Evolutionary conservation across 2,888 invertebrate species (phyloP).

Genomic region (Bellardia bayeri): DNA sequence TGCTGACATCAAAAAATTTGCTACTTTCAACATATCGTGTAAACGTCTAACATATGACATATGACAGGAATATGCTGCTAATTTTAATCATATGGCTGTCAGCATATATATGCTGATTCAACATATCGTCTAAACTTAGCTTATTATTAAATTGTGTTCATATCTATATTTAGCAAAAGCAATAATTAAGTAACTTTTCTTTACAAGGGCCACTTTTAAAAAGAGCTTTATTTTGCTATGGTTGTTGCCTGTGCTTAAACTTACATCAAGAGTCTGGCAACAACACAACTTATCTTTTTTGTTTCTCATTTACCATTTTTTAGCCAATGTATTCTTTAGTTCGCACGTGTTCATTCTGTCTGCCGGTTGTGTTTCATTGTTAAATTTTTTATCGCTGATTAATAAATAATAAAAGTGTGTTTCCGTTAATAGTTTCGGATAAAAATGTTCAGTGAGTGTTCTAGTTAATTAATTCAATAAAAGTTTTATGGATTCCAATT

Average conservation of each 20-base stretch:
- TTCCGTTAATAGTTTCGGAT: background rate
- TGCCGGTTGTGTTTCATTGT: background rate
- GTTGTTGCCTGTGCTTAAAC: background rate
- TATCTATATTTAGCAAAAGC: too few relatives aligned
- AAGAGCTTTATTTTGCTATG: background rate
- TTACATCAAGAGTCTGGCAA: background rate
- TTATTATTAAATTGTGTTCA: too few relatives aligned
- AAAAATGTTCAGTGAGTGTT: background rate
- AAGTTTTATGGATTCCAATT: background rate
- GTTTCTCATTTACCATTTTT: background rate
- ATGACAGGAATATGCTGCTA: too few relatives aligned
- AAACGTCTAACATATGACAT: too few relatives aligned
- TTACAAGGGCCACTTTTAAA: too few relatives aligned
- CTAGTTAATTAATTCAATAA: conserved; percentile 1
- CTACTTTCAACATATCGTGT: too few relatives aligned
- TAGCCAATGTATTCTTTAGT: background rate
- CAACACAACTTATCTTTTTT: background rate
- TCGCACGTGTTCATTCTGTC: background rate
- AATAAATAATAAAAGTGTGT: background rate
- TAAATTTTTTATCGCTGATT: background rate
- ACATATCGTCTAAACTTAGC: too few relatives aligned
- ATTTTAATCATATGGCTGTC: too few relatives aligned
- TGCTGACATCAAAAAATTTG: too few relatives aligned
- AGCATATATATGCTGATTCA: too few relatives aligned
- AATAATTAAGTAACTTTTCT: too few relatives aligned